Base-by-base conservation (phyloP, 2,797 vertebrate genomes). In the Falco novaeseelandiae region DNA sequence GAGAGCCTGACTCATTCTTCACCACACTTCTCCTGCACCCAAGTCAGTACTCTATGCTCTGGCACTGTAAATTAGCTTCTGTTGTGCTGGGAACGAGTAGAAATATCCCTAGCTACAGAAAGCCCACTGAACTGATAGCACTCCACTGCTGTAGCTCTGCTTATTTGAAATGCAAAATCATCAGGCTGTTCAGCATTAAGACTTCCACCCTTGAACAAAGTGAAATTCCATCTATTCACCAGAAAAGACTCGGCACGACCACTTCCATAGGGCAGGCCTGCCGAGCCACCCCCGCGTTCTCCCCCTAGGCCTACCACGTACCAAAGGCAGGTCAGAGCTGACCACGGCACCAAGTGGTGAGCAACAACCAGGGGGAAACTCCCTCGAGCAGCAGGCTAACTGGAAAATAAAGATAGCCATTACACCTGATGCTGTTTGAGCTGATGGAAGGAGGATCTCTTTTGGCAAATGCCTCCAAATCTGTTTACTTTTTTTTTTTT, bases 1-100 rank as follows among this genome's bases (percentile, higher is more conserved):
- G 63, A 93, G 71, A 58, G 57, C 82, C 89, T 95, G 82, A 92
- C 74, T 92, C 90, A 88, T 61, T 88, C 57, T 32, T 83, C 59
- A 52, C 70, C 25, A 54, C 63, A 63, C 40, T 93, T 40, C n/a
- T 42, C 36, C 72, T 29, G 40, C 8, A 7, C 61, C 36, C 69
- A 58, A 81, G 63, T 66, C 93, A 72, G 54, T 23, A 74, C 57
- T 63, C 54, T 38, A 4, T 30, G 42, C 54, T 93, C 44, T 63
- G n/a, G 72, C 69, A 30, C 65, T 67, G 69, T 42, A 90, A 88
- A 92, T 65, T 1, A 62, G 71, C 52, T 67, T 59, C 69, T 74
- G 44, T 71, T 85, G 52, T 52, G 76, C 90, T 95, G 72, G 65
- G 40, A 93, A 32, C 1, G 10, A 55, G 32, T 5, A 79, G 82